Evolutionary conservation across 2,888 invertebrate genomes (phyloP).

Genomic region (Chrysolina haemoptera): DNA sequence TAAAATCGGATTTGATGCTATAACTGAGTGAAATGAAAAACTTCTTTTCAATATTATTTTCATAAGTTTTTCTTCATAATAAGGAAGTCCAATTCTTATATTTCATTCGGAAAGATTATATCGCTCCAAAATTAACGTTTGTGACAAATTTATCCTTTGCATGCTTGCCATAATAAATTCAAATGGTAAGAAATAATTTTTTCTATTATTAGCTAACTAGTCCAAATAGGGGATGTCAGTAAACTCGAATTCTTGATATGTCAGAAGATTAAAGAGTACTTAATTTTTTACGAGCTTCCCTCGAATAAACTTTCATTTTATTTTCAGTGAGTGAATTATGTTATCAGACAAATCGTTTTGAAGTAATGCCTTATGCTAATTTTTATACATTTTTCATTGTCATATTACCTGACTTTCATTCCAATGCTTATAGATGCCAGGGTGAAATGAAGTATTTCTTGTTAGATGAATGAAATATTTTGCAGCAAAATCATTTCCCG

Average conservation of each 20-base stretch:
- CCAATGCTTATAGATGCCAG: too few species aligned
- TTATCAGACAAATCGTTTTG: not conserved
- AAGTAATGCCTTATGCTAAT: not conserved
- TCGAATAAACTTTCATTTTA: not conserved
- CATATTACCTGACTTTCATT: not conserved
- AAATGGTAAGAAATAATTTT: not conserved
- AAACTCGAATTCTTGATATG: constrained; percentile 6
- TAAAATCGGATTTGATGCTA: too few species aligned
- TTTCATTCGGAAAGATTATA: too few species aligned
- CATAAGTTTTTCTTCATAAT: too few species aligned
- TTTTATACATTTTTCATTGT: not conserved
- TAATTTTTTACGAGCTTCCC: constrained; percentile 5
- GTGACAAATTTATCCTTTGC: not conserved
- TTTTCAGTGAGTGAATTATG: not conserved
- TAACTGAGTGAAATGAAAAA: too few species aligned
- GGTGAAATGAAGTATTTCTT: too few species aligned
- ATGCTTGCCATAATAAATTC: not conserved
- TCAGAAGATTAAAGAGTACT: not conserved
- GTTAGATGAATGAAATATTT: too few species aligned
- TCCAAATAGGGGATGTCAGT: not conserved
- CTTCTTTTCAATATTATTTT: too few species aligned
- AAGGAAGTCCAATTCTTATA: too few species aligned
- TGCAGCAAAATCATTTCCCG: too few species aligned
- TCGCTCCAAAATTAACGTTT: not conserved
- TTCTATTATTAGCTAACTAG: not conserved